Conservation (phyloP, 1,140 invertebrate genomes). For the Calliopsis andreniformis region DNA sequence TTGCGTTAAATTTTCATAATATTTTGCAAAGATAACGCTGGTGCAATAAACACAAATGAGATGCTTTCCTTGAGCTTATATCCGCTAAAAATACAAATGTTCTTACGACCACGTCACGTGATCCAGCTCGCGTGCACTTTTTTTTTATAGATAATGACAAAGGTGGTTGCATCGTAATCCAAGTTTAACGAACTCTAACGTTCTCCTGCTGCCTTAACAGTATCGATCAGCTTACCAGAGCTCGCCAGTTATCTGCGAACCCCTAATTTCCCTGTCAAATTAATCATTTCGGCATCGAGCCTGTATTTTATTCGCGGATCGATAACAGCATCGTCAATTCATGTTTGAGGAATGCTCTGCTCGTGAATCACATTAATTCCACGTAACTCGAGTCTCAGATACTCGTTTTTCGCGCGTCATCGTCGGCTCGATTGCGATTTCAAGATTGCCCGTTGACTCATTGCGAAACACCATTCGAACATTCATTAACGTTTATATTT, state of each 20-base stretch:
- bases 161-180: background rate
- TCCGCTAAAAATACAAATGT: background rate
- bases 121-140: background rate
- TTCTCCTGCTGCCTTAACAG: background rate
- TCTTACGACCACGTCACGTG: background rate
- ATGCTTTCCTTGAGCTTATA: background rate
- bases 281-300: background rate
- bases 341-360: background rate
- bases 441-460: conserved; percentile 4
- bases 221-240: conserved; percentile 1
- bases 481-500: background rate
- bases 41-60: background rate
- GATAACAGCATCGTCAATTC: background rate
- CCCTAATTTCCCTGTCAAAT: background rate
- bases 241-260: background rate
- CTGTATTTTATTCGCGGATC: background rate
- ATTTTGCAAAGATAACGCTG: no score
- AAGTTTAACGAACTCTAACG: conserved; percentile 13
- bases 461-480: background rate
- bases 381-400: background rate
- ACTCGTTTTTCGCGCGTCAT: background rate
- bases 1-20: no score
- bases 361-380: conserved; percentile 11
- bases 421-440: background rate
- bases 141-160: conserved; percentile 2